Evolutionary conservation across 2,888 invertebrate genomes (phyloP).

Genomic region (Stenichneumon culpator): DNA sequence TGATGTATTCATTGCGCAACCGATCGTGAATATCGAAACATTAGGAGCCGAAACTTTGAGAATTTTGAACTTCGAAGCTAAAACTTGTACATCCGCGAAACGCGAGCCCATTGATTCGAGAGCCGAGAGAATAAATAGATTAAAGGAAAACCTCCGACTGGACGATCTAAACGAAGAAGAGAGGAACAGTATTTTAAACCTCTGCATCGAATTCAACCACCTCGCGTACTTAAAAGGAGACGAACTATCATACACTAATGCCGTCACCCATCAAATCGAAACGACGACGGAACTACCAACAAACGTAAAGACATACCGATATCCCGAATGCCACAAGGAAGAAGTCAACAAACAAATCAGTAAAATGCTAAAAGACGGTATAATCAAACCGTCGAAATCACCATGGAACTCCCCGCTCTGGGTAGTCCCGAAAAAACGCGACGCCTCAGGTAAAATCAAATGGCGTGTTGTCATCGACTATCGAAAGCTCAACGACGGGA

Average conservation of each 20-base stretch:
- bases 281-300: conserved; percentile 53
- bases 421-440: conserved; percentile 78
- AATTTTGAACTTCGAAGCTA: conserved; percentile 19
- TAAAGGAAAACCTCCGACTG: conserved; percentile 60
- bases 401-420: conserved; percentile 81
- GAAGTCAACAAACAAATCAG: conserved; percentile 64
- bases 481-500: conserved; percentile 57
- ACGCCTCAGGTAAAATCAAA: conserved; percentile 61
- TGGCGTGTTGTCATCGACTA: conserved; percentile 64
- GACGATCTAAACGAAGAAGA: conserved; percentile 59
- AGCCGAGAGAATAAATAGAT: conserved; percentile 55
- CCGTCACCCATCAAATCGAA: conserved; percentile 49
- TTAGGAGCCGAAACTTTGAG: conserved; percentile 16
- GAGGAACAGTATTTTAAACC: conserved; percentile 32
- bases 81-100: not conserved
- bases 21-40: not conserved
- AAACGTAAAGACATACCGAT: conserved; percentile 57
- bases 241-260: conserved; percentile 25
- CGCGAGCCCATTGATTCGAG: not conserved
- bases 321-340: conserved; percentile 50
- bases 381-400: conserved; percentile 73
- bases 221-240: conserved; percentile 48
- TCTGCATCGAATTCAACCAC: conserved; percentile 56
- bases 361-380: conserved; percentile 72
- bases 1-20: conserved; percentile 3